phyloP scores from a whole-genome alignment of 2,888 invertebrate species.

The Drosophila borborema region DNA sequence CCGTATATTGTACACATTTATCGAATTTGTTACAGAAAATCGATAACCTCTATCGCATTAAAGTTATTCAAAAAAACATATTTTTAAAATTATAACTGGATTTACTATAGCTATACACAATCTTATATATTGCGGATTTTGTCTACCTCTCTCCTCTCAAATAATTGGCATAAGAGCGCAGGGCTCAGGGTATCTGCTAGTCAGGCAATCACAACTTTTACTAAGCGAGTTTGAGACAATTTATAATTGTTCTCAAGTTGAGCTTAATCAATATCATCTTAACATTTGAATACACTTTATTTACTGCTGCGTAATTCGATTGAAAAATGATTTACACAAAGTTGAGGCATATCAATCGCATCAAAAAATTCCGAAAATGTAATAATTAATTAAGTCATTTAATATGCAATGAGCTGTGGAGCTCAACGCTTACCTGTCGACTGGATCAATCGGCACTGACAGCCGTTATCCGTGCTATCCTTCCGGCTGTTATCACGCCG shows the following conservation, averaged over 20 bases:
- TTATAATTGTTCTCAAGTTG: neutral
- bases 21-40: too few species aligned
- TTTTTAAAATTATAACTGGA: too few species aligned
- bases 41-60: too few species aligned
- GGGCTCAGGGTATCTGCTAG: neutral
- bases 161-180: neutral
- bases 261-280: neutral
- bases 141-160: too few species aligned
- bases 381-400: slow-evolving; percentile 6
- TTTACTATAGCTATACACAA: too few species aligned
- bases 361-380: neutral
- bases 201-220: neutral
- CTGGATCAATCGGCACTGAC: slow-evolving; percentile 10
- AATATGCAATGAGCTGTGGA: slow-evolving; percentile 7
- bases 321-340: neutral
- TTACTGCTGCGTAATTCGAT: neutral
- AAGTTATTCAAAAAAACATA: too few species aligned
- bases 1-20: too few species aligned
- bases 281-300: neutral
- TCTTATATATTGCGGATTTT: too few species aligned
- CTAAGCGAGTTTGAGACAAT: neutral
- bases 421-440: neutral
- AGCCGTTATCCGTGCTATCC: slow-evolving; percentile 14
- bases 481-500: slow-evolving; percentile 9
- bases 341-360: neutral